Conservation (phyloP, 2,113 vertebrate species). For the Macheiramphus alcinus region DNA sequence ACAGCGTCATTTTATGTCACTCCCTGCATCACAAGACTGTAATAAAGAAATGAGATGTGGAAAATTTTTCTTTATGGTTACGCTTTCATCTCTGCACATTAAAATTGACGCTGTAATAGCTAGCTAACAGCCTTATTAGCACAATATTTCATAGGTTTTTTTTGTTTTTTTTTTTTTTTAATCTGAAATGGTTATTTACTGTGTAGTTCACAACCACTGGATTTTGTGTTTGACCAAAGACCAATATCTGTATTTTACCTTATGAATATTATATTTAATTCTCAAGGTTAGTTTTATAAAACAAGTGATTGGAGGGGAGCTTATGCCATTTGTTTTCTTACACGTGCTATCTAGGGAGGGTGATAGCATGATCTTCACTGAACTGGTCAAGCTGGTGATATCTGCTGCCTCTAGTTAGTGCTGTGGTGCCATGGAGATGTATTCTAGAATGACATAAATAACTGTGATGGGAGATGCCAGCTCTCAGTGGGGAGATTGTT, state of each 20-base stretch:
- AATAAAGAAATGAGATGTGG: slow-evolving; percentile 16
- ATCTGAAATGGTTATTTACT: background rate
- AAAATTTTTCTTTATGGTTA: slow-evolving; percentile 2
- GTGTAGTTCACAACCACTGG: background rate
- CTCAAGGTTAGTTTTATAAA: background rate
- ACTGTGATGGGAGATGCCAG: background rate
- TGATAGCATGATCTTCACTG: background rate
- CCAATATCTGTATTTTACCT: background rate
- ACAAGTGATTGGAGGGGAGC: background rate
- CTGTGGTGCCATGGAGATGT: background rate
- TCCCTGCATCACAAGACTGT: background rate
- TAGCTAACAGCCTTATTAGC: background rate
- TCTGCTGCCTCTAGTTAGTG: background rate
- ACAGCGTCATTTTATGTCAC: background rate
- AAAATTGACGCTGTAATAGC: background rate
- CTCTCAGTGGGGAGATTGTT: background rate
- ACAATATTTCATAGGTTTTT: background rate
- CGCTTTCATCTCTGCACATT: background rate
- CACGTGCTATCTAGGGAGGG: background rate
- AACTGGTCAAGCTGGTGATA: background rate
- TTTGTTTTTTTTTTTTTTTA: slow-evolving; percentile 28
- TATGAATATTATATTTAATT: background rate
- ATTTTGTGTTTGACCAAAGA: background rate
- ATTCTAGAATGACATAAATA: background rate
- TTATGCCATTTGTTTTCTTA: background rate